Conservation (phyloP, 1,140 invertebrate genomes). For the Rhopalosiphum padi region DNA sequence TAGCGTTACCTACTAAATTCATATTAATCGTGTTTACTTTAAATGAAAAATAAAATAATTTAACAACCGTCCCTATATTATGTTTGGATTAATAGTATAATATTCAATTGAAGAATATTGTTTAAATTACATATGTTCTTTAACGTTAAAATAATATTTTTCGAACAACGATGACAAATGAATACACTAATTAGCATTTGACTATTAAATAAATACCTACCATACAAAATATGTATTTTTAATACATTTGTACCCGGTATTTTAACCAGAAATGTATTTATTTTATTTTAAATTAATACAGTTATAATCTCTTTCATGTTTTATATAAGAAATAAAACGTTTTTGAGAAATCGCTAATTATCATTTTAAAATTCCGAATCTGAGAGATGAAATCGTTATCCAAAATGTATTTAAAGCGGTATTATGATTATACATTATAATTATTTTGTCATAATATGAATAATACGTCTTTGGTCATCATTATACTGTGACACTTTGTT, state of each 20-base stretch:
- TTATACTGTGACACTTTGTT: neutral
- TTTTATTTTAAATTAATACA: constrained; percentile 6
- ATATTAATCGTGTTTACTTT: too few species aligned
- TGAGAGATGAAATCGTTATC: neutral
- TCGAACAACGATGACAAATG: neutral
- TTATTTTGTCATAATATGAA: neutral
- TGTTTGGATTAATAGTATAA: neutral
- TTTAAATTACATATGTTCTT: neutral
- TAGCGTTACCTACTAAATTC: too few species aligned
- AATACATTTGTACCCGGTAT: neutral
- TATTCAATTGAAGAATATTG: neutral
- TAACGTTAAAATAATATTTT: neutral
- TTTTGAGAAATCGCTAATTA: neutral
- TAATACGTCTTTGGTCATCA: neutral
- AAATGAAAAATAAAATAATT: too few species aligned
- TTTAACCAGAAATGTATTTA: neutral
- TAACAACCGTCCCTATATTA: too few species aligned
- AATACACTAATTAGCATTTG: neutral
- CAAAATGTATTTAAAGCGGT: neutral
- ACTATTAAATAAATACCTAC: neutral
- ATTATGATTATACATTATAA: neutral
- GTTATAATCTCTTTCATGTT: neutral
- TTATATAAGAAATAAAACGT: neutral
- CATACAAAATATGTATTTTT: neutral
- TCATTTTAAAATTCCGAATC: neutral